A percentile compares a stretch with the other conserved stretches of the same genome.
Conservation (phyloP, 2,888 invertebrate genomes). For the Coremacera marginata region DNA sequence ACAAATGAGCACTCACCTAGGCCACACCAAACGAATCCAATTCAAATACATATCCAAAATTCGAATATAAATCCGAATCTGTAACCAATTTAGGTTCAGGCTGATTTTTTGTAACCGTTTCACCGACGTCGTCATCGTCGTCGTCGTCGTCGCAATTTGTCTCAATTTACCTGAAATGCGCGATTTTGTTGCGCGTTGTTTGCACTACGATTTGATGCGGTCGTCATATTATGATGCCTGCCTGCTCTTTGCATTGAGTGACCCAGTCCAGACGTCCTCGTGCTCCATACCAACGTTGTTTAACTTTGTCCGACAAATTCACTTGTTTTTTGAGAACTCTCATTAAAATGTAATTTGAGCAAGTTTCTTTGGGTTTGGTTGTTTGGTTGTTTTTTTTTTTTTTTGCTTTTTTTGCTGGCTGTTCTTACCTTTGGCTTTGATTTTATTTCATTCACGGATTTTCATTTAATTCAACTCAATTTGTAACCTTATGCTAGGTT, state of each 20-base stretch:
- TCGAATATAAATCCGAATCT: not conserved
- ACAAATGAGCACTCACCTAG: not conserved
- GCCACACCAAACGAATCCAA: not conserved
- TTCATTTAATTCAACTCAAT: constrained; percentile 11
- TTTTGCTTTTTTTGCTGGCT: not conserved
- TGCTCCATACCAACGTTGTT: not conserved
- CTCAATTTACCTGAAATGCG: not conserved
- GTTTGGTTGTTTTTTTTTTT: not conserved
- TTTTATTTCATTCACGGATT: constrained; percentile 21
- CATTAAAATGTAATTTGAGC: constrained; percentile 50
- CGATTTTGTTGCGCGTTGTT: not conserved
- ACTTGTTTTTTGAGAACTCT: constrained; percentile 26
- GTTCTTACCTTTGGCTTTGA: not conserved
- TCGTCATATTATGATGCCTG: not conserved
- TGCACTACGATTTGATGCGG: constrained; percentile 2
- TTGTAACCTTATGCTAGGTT: not conserved
- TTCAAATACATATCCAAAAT: not conserved
- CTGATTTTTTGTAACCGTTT: not conserved
- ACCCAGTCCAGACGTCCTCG: constrained; percentile 27
- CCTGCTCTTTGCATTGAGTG: not conserved
- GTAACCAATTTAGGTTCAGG: not conserved
- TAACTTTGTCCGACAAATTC: not conserved
- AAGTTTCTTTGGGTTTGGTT: not conserved
- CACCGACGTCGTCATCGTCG: not conserved
- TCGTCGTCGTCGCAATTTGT: not conserved